Evolutionary conservation across 2,888 invertebrate genomes (phyloP).

Genomic region (Therioaphis trifolii): DNA sequence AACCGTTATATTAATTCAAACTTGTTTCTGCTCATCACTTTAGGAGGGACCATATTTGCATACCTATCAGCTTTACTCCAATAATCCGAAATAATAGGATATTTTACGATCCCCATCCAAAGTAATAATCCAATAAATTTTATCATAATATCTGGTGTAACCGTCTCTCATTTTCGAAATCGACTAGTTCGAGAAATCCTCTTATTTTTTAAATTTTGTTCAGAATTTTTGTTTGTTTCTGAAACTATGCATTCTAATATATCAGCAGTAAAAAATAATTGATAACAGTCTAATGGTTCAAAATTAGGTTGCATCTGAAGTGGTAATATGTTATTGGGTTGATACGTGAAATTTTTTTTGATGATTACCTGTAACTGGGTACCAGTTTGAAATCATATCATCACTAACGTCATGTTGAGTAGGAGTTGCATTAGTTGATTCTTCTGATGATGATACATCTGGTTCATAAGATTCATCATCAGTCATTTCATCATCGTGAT

Average conservation of each 20-base stretch:
- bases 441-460: background rate
- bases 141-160: slow-evolving; percentile 1
- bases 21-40: slow-evolving; percentile 65
- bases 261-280: slow-evolving; percentile 29
- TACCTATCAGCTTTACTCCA: slow-evolving; percentile 65
- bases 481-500: background rate
- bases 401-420: background rate
- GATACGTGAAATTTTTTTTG: slow-evolving; percentile 4
- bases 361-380: slow-evolving; percentile 19
- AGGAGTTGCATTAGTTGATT: background rate
- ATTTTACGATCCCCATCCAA: slow-evolving; percentile 35
- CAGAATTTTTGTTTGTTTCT: slow-evolving; percentile 40
- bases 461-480: background rate
- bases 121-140: slow-evolving; percentile 38
- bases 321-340: background rate
- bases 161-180: background rate
- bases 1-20: slow-evolving; percentile 66
- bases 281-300: slow-evolving; percentile 39
- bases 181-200: background rate
- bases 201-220: slow-evolving; percentile 14
- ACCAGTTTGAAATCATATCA: background rate
- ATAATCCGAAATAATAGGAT: slow-evolving; percentile 38
- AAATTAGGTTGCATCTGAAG: background rate
- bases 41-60: slow-evolving; percentile 64
- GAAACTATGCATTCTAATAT: slow-evolving; percentile 11